Evolutionary conservation across 1,140 invertebrate genomes (phyloP), one percentile per base, ranked within the genome.

Genomic region (Ips nitidus): DNA sequence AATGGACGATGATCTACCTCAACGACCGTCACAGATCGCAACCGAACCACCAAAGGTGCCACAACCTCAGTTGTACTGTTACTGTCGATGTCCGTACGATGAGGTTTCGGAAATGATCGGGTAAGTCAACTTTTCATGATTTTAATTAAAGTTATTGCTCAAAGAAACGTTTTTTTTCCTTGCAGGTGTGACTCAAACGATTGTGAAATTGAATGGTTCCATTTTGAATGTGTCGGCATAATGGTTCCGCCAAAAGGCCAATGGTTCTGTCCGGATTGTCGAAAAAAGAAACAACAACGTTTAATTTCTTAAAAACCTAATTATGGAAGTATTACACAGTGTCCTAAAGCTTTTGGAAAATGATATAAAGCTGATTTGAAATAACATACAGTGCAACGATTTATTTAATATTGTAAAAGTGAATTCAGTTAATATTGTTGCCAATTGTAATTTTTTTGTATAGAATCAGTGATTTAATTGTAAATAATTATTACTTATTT

Each of bases 81-180:
- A 96, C 76, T 98, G 96, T 81, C 91, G 92, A 61, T 94, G 94
- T 81, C 95, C 95, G 0, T 97, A 97, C 76, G 96, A 98, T 81
- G 95, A 98, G 77, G 91, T 94, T 1, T 94, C 92, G 0, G 94
- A 98, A 78, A 98, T 98, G 97, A 97, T 98, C 58, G 95, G 94
- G 69, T 66, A 66, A 66, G 62, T 42, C 36, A n/a, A n/a, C 40
- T 36, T 40, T 59, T 59, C 4, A 45, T 45, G 22, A 22, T 0
- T 45, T 4, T 8, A 45, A 45, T 45, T 45, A 45, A 22, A 22
- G 22, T 45, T 22, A 22, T 22, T 45, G 43, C 4, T 8, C 43
- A 45, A 45, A 45, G 1, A 45, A 45, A 45, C 43, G 22, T 41
- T 69, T 53, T 42, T 22, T 56, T 8, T 62, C 8, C 41, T 62